phyloP scores from a whole-genome alignment of 2,113 vertebrate species.

The Labeo rohita region DNA sequence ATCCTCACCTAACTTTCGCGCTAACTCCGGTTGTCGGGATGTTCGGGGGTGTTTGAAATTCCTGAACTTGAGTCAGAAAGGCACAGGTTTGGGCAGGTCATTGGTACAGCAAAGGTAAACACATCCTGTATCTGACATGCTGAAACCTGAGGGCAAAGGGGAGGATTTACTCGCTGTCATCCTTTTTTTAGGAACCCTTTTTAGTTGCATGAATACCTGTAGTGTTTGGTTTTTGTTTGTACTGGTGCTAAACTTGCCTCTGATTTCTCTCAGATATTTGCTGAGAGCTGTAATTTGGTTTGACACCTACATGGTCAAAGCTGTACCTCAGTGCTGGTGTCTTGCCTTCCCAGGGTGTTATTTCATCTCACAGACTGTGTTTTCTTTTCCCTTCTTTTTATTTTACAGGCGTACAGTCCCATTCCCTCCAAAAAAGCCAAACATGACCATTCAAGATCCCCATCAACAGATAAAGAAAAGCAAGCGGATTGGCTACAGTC shows the following conservation, averaged over 20 bases:
- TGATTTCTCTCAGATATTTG: constrained; percentile 17
- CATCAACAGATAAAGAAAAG: constrained; percentile 69
- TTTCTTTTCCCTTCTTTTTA: constrained; percentile 27
- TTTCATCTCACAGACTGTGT: constrained; percentile 47
- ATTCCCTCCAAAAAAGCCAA: constrained; percentile 72
- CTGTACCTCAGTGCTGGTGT: neutral
- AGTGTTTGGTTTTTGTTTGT: constrained; percentile 21
- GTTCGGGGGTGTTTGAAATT: constrained; percentile 40
- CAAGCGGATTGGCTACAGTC: constrained; percentile 75
- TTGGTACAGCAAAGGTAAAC: constrained; percentile 12
- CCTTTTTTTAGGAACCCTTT: constrained; percentile 42
- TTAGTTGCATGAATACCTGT: constrained; percentile 40
- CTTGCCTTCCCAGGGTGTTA: neutral
- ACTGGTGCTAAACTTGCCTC: neutral
- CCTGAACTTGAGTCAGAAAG: constrained; percentile 36
- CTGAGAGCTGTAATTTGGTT: neutral
- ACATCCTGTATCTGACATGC: constrained; percentile 22
- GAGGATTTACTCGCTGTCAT: constrained; percentile 7
- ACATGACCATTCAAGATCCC: constrained; percentile 68
- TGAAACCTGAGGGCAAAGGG: constrained; percentile 34
- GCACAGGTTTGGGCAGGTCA: constrained; percentile 44
- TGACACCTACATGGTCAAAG: constrained; percentile 36
- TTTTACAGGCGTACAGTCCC: constrained; percentile 72
- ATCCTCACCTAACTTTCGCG: neutral
- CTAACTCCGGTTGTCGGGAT: neutral